Evolutionary conservation across 2,888 invertebrate species (phyloP).

Genomic region (Eulithis testata): DNA sequence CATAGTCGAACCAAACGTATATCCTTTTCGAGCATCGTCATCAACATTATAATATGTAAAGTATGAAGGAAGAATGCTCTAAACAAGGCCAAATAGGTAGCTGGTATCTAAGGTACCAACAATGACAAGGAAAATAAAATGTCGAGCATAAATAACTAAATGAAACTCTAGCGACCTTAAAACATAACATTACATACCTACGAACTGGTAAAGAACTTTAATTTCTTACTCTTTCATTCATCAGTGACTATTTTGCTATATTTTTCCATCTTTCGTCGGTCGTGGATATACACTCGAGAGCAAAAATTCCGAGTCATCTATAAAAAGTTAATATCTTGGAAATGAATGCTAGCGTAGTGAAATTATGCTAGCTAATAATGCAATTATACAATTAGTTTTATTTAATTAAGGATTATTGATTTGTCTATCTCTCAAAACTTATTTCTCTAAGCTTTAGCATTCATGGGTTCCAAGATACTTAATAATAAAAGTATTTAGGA

Average conservation of each 20-base stretch:
- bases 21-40: constrained; percentile 23
- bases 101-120: not conserved
- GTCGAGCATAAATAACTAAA: constrained; percentile 14
- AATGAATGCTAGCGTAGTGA: too few relatives aligned
- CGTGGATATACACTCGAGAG: not conserved
- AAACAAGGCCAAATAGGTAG: constrained; percentile 10
- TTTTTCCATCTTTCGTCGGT: not conserved
- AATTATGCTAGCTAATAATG: too few relatives aligned
- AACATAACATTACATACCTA: not conserved
- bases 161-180: constrained; percentile 20
- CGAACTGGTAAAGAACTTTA: constrained; percentile 4
- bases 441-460: too few relatives aligned
- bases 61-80: constrained; percentile 17
- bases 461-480: too few relatives aligned
- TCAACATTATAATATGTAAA: constrained; percentile 23
- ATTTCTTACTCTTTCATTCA: too few relatives aligned
- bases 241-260: not conserved
- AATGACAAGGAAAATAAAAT: constrained; percentile 19
- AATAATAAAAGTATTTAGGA: too few relatives aligned
- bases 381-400: too few relatives aligned
- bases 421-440: too few relatives aligned
- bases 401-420: too few relatives aligned
- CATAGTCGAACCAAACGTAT: constrained; percentile 1
- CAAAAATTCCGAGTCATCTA: too few relatives aligned
- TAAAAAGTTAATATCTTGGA: too few relatives aligned